These are phyloP conservation scores for Ephestia elutella DNA, from an alignment of 1,140 invertebrate genomes.

Conservation along the genomic window DNA sequence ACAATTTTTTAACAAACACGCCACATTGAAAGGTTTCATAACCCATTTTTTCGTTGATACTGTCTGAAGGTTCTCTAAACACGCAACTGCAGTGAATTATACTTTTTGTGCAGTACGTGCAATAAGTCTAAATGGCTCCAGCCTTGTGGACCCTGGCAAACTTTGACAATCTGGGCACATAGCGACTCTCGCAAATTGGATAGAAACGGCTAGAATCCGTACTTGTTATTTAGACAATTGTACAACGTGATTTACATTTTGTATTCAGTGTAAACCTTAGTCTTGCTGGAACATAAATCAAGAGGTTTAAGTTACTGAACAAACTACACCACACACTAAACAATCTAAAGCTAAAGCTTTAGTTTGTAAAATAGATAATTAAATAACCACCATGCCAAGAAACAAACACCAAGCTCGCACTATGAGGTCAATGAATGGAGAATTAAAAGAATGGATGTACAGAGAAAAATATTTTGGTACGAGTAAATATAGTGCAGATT, in stretches of 20 bases:
- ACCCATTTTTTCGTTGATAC: not conserved
- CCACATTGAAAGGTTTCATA: not conserved
- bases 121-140: not conserved
- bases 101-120: not conserved
- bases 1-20: not conserved
- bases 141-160: conserved; percentile 13
- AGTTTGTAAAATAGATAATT: no score
- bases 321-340: no score
- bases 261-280: not conserved
- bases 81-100: not conserved
- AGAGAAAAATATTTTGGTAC: no score
- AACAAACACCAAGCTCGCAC: no score
- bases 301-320: no score
- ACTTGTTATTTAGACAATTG: conserved; percentile 9
- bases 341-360: no score
- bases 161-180: conserved; percentile 22
- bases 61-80: not conserved
- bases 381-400: no score
- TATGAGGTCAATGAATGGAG: no score
- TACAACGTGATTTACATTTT: conserved; percentile 15
- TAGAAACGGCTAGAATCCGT: conserved; percentile 8
- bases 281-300: not conserved
- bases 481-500: no score
- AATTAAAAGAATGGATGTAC: no score
- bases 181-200: conserved; percentile 19